Base-by-base conservation (phyloP, 1,140 invertebrate genomes). In the Mycetomoellerius zeteki region DNA sequence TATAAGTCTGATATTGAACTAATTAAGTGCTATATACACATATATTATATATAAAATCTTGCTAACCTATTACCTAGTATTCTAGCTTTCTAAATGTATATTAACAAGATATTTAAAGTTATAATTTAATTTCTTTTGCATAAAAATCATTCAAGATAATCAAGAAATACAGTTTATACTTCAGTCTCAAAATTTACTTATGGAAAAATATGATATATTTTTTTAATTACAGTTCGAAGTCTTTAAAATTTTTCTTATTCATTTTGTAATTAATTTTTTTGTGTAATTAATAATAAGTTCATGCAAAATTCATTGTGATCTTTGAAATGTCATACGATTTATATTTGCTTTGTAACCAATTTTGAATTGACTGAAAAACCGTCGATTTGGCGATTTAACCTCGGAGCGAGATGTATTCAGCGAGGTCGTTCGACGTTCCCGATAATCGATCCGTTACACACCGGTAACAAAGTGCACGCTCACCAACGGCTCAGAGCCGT, bases 391-490 rank as follows among this genome's bases (percentile, higher is more conserved):
- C 69, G 19, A 58, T 72, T 54, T 37, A 54, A 30, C 62, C 65
- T 60, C 64, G 16, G 33, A 81, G 62, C 64, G 47, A 54, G 21
- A 56, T 73, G 24, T 58, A 21, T 24, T 43, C 37, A n/a, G 78
- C 56, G 80, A 52, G 78, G 73, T 65, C 82, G 24, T 62, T 54
- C 82, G 67, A 80, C 75, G 71, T 86, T 37, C 56, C 16, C 88
- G 54, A 90, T 90, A 89, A 90, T 90, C 89, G 89, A 90, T 89
- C 85, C 72, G 77, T 87, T 87, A 80, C 43, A 86, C 67, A 54
- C 60, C 58, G 67, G 43, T 76, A 87, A 85, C 77, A 58, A 87
- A 84, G 71, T 69, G 82, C 85, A 58, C 76, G 88, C 64, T 89
- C 73, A 87, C 78, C 54, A 43, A 75, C 43, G 60, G 30, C 62